Percentiles rank a stretch among this genome's conserved stretches.
phyloP scores from a whole-genome alignment of 2,797 vertebrate genomes.

The Lepilemur septentrionalis region DNA sequence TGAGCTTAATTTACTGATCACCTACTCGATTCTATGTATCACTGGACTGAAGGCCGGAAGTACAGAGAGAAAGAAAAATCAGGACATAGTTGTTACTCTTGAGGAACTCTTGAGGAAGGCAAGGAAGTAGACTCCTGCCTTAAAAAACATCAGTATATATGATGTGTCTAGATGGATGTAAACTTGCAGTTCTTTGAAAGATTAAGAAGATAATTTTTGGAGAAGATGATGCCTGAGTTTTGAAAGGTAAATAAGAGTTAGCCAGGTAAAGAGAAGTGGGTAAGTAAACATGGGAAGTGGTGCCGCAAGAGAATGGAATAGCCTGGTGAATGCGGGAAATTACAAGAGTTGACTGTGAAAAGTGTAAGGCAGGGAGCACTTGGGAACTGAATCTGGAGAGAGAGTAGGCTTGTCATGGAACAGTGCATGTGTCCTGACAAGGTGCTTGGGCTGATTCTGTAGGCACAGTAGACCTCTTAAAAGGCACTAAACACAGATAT shows the following conservation, averaged over 20 bases:
- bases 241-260: background rate
- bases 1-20: background rate
- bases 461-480: accelerated
- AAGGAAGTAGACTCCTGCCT: background rate
- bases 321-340: background rate
- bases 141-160: background rate
- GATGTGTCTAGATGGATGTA: background rate
- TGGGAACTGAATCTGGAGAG: background rate
- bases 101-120: background rate
- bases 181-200: background rate
- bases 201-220: background rate
- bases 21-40: background rate
- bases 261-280: background rate
- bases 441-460: background rate
- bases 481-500: background rate
- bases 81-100: background rate
- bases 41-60: background rate
- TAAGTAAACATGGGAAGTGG: too few species aligned
- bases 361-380: accelerated
- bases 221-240: background rate
- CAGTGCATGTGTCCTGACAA: background rate
- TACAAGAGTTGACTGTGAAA: background rate
- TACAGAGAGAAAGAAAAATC: background rate
- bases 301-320: background rate
- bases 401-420: background rate